Evolutionary conservation across 30 jellyfish, hydroid and myxozoan species (phyloP), one percentile per base, ranked within the genome.

Genomic region (Sanderia malayensis): DNA sequence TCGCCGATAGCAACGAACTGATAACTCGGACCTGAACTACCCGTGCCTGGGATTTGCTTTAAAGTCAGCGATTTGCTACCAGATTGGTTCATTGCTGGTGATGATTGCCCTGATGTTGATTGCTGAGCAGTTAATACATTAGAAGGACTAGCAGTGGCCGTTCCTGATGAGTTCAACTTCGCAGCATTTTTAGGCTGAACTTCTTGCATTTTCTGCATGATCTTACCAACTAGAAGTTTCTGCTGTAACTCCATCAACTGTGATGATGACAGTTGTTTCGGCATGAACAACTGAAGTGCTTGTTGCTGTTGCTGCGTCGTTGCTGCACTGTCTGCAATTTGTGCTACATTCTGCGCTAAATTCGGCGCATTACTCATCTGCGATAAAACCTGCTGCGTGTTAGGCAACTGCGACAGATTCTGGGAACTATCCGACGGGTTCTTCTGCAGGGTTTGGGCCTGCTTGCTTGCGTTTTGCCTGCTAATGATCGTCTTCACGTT

Each of bases 211-310:
- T 76, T 76, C 57, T 79, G 82, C 82, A 79, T 65, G 31, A 79
- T 68, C 37, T 79, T 79, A 9, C 90, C 82, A 0, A 82, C 90
- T 23, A 79, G 76, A 28, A 79, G 90, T 31, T 79, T 79, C 25
- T 79, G 90, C 82, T 79, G 90, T 49, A 79, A 31, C 23, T 79
- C 90, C 29, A 66, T 61, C 2, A 79, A 69, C 60, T 79, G 90
- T 11, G 82, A 13, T 10, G 82, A 22, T 0, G 90, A 33, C 23
- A 79, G 34, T 27, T 79, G 90, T 32, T 79, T 79, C 0, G 82
- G 82, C 61, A 68, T 68, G 25, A 68, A 67, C 53, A 68, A 21
- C 68, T 67, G 90, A 24, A 61, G 22, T 1, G 90, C 80, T 49
- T 49, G 64, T 2, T 49, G 8, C 7, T 15, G 64, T 41, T 41